A percentile compares a stretch with the other conserved stretches of the same genome.
Evolutionary conservation across 1,140 invertebrate genomes (phyloP).

Genomic region (Apis cerana): DNA sequence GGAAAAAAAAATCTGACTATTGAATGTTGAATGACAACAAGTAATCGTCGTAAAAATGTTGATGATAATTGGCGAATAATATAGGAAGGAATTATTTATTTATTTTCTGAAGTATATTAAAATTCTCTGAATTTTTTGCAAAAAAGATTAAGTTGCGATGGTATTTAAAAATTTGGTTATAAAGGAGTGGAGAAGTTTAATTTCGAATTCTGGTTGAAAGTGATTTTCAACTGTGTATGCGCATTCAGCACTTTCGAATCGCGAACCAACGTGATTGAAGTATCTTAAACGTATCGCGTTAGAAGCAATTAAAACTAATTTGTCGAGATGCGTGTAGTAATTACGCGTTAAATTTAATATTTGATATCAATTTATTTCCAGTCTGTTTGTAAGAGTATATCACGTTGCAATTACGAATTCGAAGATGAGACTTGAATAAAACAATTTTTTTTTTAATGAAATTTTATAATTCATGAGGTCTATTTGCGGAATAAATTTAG

Average conservation of each 20-base stretch:
- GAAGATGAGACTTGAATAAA: neutral
- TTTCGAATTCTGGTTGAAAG: conserved; percentile 10
- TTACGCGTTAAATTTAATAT: neutral
- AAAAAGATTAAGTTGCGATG: neutral
- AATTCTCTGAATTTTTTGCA: neutral
- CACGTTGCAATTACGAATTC: neutral
- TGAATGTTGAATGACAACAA: neutral
- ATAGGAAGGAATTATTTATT: too few relatives aligned
- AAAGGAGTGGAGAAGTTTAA: neutral
- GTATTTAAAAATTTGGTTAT: neutral
- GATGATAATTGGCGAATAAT: too few relatives aligned
- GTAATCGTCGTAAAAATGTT: too few relatives aligned
- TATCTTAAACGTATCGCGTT: neutral
- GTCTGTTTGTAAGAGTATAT: neutral
- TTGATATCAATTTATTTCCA: neutral
- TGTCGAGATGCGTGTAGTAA: neutral
- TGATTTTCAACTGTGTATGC: neutral
- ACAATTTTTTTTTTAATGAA: neutral
- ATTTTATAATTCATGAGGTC: neutral
- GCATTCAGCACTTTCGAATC: neutral
- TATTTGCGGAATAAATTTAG: neutral
- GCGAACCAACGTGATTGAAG: neutral
- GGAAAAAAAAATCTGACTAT: neutral
- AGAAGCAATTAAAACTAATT: conserved; percentile 4
- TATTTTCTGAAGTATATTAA: too few relatives aligned